phyloP scores from a whole-genome alignment of 2,797 vertebrate species.

The Protonibea diacanthus region DNA sequence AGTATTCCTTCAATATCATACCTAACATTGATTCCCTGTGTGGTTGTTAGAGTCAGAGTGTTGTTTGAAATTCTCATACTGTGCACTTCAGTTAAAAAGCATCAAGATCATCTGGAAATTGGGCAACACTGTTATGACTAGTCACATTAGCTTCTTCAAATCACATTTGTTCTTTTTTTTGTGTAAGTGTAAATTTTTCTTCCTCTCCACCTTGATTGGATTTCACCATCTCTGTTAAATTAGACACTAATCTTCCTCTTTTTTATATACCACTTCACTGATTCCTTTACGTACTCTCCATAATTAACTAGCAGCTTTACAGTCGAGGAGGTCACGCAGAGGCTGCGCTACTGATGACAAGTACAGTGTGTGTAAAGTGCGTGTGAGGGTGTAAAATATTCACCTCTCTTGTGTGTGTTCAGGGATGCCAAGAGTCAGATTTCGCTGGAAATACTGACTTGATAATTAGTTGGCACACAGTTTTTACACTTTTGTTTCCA shows the following conservation, averaged over 20 bases:
- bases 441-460: constrained; percentile 21
- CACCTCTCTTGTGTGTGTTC: constrained; percentile 21
- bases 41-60: neutral
- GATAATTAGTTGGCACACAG: constrained; percentile 31
- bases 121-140: neutral
- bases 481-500: constrained; percentile 19
- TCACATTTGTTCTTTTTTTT: neutral
- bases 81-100: constrained; percentile 7
- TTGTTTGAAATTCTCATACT: neutral
- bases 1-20: neutral
- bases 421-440: constrained; percentile 16
- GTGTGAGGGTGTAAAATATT: constrained; percentile 26
- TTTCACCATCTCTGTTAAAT: neutral
- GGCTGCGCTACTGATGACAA: constrained; percentile 8
- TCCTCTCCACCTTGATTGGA: neutral
- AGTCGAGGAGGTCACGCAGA: constrained; percentile 31
- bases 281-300: constrained; percentile 12
- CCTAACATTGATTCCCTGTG: neutral
- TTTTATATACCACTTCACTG: neutral
- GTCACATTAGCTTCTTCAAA: neutral
- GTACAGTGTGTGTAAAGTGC: constrained; percentile 2
- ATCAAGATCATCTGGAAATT: neutral
- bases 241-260: neutral
- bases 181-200: neutral
- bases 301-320: constrained; percentile 25